phyloP scores from a whole-genome alignment of 2,888 invertebrate genomes.

The Penaeus monodon region DNA sequence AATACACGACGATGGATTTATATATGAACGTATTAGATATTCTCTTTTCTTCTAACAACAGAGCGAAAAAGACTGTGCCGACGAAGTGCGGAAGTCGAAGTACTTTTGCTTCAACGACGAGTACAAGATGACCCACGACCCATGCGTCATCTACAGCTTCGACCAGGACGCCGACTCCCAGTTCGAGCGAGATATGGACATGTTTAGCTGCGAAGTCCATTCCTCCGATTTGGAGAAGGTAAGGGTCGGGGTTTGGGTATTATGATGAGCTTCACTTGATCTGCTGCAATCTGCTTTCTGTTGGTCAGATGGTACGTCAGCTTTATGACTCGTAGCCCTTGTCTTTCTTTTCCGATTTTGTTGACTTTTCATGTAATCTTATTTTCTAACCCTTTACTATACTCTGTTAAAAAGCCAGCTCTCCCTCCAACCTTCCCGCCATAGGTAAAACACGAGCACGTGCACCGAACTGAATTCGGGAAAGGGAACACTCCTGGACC shows the following conservation, averaged over 20 bases:
- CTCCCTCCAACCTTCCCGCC: neutral
- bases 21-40: too few species aligned
- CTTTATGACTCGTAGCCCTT: too few species aligned
- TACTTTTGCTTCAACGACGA: conserved; percentile 64
- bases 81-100: conserved; percentile 62
- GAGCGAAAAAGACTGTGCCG: conserved; percentile 61
- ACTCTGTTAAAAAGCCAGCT: neutral
- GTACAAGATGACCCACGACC: conserved; percentile 60
- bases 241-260: neutral
- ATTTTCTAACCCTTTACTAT: neutral
- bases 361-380: neutral
- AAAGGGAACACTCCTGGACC: conserved; percentile 63
- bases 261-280: neutral
- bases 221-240: conserved; percentile 55
- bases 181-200: conserved; percentile 63
- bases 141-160: conserved; percentile 63
- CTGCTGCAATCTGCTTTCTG: neutral
- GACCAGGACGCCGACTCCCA: conserved; percentile 57
- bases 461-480: conserved; percentile 62
- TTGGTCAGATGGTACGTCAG: too few species aligned
- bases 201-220: conserved; percentile 65
- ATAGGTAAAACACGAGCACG: conserved; percentile 60
- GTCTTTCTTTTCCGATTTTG: too few species aligned
- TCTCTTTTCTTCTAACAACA: neutral
- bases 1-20: too few species aligned